Evolutionary conservation across 2,113 vertebrate genomes (phyloP), one percentile per base, ranked within the genome.

Genomic region (Phalacrocorax carbo): DNA sequence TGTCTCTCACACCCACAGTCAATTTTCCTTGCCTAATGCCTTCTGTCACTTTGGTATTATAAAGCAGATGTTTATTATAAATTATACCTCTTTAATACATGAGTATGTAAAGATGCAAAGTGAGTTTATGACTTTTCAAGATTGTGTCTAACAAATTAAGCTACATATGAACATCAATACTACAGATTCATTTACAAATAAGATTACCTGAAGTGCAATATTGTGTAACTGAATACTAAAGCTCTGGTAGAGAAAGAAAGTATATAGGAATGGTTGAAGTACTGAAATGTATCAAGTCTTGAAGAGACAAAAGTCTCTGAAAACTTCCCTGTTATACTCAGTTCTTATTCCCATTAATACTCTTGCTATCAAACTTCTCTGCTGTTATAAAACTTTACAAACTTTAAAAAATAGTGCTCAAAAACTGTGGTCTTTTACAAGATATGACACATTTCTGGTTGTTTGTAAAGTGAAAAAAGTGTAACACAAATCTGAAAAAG

Each of bases 11-110:
- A 92, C 89, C 76, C 55, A 86, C 71, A 88, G 65, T 78, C 88
- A 97, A 88, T 98, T 97, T 96, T 96, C 94, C 87, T 97, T 97
- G 86, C 90, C 58, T 94, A 95, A 93, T 97, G 72, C 86, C 36
- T 94, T 97, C 94, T 98, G 93, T 96, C 97, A 97, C 64, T 42
- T 83, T 83, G 87, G 94, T 85, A 88, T 96, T 96, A 90, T 72
- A 96, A 98, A 98, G 68, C 97, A 97, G 97, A 97, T 97, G 95
- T 97, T 98, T 97, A 96, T 97, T 97, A 96, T 95, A 98, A 97
- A 97, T 96, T 96, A 94, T 70, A 87, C 55, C 52, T 97, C 76
- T 94, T 96, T 95, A 97, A 96, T 96, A 94, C 84, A 77, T 44
- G 88, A 89, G 75, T 96, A 95, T 4, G 66, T 94, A 96, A 97